These are phyloP conservation scores for Drosophila pandora DNA, from an alignment of 1,140 invertebrate genomes.

Conservation along the genomic window DNA sequence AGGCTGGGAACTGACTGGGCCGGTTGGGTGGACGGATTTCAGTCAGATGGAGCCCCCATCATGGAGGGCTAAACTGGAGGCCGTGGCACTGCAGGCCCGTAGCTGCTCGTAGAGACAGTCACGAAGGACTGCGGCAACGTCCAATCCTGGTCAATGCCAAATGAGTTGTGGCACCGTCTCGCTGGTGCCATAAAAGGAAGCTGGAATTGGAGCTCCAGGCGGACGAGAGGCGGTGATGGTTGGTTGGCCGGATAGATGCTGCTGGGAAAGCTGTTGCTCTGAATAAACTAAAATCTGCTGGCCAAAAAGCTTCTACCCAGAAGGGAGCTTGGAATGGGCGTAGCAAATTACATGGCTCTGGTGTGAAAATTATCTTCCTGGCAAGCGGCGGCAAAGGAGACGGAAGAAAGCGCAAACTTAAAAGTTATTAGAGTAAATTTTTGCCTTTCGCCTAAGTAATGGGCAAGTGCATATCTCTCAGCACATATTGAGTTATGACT, in stretches of 20 bases:
- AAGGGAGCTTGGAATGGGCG: background rate
- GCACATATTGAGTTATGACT: conserved; percentile 81
- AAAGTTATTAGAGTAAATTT: conserved; percentile 77
- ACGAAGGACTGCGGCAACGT: conserved; percentile 44
- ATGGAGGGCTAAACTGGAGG: conserved; percentile 8
- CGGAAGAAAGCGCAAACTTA: conserved; percentile 67
- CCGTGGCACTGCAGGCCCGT: conserved; percentile 9
- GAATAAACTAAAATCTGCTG: conserved; percentile 53
- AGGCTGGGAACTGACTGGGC: conserved; percentile 10
- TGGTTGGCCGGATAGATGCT: background rate
- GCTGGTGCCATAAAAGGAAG: conserved; percentile 66
- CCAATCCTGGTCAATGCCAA: conserved; percentile 69
- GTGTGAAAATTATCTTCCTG: conserved; percentile 75
- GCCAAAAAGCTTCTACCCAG: conserved; percentile 53
- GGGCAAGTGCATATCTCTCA: conserved; percentile 76
- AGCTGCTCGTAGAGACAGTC: conserved; percentile 45
- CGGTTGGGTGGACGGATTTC: conserved; percentile 13
- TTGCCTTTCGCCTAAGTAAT: conserved; percentile 77
- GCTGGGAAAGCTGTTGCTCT: conserved; percentile 57
- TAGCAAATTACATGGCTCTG: conserved; percentile 50
- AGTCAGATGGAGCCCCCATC: background rate
- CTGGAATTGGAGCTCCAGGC: conserved; percentile 1
- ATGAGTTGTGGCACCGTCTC: conserved; percentile 75
- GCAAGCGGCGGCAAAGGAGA: conserved; percentile 50
- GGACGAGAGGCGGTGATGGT: background rate